phyloP scores from a whole-genome alignment of 2,113 vertebrate species.

The Gobiocypris rarus region DNA sequence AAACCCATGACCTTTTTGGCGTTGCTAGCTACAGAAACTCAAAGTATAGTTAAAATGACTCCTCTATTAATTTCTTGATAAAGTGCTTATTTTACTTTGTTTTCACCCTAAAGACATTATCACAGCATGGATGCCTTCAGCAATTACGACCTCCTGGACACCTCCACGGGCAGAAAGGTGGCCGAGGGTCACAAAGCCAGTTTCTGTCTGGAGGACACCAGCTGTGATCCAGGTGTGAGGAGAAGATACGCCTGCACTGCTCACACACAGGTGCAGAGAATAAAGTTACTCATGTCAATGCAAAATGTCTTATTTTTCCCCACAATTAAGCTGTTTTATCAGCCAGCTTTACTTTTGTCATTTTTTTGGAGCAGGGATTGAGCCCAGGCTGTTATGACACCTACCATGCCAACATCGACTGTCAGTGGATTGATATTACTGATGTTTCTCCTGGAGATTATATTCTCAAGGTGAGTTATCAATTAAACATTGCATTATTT shows the following conservation, averaged over 20 bases:
- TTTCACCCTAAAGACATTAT: slow-evolving; percentile 70
- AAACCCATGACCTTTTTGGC: too few relatives aligned
- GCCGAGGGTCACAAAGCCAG: slow-evolving; percentile 85
- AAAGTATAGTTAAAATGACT: neutral
- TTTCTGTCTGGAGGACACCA: slow-evolving; percentile 84
- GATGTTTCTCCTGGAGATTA: slow-evolving; percentile 80
- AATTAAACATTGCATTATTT: too few relatives aligned
- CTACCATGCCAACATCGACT: slow-evolving; percentile 83
- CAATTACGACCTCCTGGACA: slow-evolving; percentile 79
- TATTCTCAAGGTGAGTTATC: slow-evolving; percentile 72
- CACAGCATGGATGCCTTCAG: slow-evolving; percentile 86
- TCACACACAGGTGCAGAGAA: slow-evolving; percentile 78
- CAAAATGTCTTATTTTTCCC: neutral
- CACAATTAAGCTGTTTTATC: neutral
- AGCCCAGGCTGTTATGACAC: slow-evolving; percentile 83
- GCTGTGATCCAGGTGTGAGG: slow-evolving; percentile 74
- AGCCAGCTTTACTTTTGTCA: neutral
- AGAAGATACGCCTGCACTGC: slow-evolving; percentile 81
- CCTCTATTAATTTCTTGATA: neutral
- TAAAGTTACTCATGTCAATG: neutral
- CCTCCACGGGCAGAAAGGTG: slow-evolving; percentile 70
- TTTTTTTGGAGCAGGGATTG: slow-evolving; percentile 69
- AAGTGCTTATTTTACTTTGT: neutral
- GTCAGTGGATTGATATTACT: slow-evolving; percentile 84
- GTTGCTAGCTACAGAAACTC: too few relatives aligned